Evolutionary conservation across 2,888 invertebrate genomes (phyloP).

Genomic region (Ormyrus pomaceus): DNA sequence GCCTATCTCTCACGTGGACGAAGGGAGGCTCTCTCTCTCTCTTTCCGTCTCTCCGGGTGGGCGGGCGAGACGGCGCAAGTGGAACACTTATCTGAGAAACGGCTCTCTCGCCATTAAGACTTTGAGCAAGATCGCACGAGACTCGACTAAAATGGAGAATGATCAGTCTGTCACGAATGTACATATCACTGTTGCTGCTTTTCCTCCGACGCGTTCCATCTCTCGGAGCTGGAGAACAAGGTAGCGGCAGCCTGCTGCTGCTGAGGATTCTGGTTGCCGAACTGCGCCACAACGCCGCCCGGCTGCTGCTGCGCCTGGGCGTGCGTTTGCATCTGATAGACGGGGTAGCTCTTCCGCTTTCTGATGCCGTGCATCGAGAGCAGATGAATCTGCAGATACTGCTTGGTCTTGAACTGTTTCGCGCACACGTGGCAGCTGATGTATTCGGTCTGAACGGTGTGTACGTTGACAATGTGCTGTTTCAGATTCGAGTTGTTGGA

Average conservation of each 20-base stretch:
- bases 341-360: conserved; percentile 77
- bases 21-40: conserved; percentile 18
- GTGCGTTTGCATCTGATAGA: conserved; percentile 68
- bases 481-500: conserved; percentile 84
- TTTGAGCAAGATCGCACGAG: conserved; percentile 21
- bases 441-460: conserved; percentile 80
- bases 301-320: conserved; percentile 55
- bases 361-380: conserved; percentile 83
- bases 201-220: conserved; percentile 69
- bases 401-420: conserved; percentile 84
- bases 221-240: conserved; percentile 63
- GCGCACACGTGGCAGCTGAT: conserved; percentile 81
- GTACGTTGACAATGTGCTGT: conserved; percentile 84
- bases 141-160: conserved; percentile 47
- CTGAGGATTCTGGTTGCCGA: conserved; percentile 26
- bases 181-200: conserved; percentile 40
- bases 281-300: neutral
- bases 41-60: conserved; percentile 59
- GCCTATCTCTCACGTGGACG: conserved; percentile 41
- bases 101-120: conserved; percentile 5
- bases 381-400: conserved; percentile 84
- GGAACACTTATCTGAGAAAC: conserved; percentile 39
- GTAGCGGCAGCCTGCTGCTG: conserved; percentile 60
- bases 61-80: conserved; percentile 34
- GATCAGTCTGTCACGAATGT: conserved; percentile 1